phyloP scores from a whole-genome alignment of 1,140 invertebrate genomes.

The Euwallacea fornicatus region DNA sequence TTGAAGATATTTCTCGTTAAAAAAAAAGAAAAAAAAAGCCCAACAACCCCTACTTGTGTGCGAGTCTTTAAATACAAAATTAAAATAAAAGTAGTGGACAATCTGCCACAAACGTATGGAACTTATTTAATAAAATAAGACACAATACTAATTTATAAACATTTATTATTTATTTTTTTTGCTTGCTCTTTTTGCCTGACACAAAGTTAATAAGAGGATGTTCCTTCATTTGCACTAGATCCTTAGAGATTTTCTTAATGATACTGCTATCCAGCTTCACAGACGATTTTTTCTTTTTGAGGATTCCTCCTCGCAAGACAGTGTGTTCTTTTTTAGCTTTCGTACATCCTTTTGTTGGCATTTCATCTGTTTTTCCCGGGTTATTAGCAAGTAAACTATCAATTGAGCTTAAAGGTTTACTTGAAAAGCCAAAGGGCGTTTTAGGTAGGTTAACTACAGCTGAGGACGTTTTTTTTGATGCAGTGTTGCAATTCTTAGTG shows the following conservation, averaged over 20 bases:
- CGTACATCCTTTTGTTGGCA: not conserved
- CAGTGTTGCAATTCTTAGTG: too few species aligned
- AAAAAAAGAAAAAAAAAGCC: too few species aligned
- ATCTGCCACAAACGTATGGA: too few species aligned
- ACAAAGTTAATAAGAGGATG: constrained; percentile 23
- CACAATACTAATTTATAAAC: not conserved
- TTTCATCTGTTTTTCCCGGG: not conserved
- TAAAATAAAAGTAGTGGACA: too few species aligned
- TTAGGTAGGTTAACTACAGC: too few species aligned
- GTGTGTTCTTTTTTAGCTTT: not conserved
- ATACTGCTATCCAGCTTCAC: constrained; percentile 10
- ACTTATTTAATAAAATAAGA: too few species aligned
- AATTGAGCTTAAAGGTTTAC: too few species aligned
- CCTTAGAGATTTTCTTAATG: constrained; percentile 35
- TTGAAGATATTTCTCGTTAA: too few species aligned
- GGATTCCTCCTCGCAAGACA: not conserved
- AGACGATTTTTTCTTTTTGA: constrained; percentile 24
- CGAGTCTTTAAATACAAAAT: too few species aligned
- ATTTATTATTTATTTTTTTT: constrained; percentile 10
- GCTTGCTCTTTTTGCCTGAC: constrained; percentile 2
- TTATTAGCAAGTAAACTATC: too few species aligned
- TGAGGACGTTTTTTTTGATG: not conserved
- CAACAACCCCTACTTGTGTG: too few species aligned
- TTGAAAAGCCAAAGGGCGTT: too few species aligned
- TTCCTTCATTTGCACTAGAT: constrained; percentile 26